Percentiles rank a stretch among this genome's conserved stretches.
Conservation (phyloP, 1,140 invertebrate species). For the Heterodera carotae region DNA sequence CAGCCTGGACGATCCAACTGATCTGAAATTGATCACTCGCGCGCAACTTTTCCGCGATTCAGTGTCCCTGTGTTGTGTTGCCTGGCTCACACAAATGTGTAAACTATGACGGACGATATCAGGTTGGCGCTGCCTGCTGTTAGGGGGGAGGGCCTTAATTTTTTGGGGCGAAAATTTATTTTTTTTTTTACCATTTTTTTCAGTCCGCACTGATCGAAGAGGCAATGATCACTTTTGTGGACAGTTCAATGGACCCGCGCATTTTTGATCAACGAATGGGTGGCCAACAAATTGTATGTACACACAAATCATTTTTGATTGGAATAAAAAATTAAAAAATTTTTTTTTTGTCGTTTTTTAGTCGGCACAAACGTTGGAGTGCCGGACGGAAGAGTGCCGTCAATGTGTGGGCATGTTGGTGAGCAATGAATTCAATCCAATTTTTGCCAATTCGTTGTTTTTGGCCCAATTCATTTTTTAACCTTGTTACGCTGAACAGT, state of each 20-base stretch:
- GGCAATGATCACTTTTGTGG: constrained; percentile 54
- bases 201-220: constrained; percentile 46
- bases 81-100: constrained; percentile 44
- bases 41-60: constrained; percentile 32
- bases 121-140: not conserved
- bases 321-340: no score
- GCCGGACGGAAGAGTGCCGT: constrained; percentile 44
- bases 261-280: constrained; percentile 46
- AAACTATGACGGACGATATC: constrained; percentile 35
- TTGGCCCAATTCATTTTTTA: no score
- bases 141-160: not conserved
- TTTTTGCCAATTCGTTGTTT: not conserved
- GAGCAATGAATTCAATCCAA: not conserved
- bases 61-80: constrained; percentile 50
- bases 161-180: not conserved
- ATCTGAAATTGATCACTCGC: constrained; percentile 9
- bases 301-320: no score
- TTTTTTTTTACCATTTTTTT: constrained; percentile 14
- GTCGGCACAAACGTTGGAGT: constrained; percentile 43
- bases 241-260: constrained; percentile 45
- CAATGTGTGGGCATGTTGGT: constrained; percentile 53
- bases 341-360: constrained; percentile 25
- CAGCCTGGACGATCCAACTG: no score
- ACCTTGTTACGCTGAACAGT: no score
- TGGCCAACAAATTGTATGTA: constrained; percentile 41